Evolutionary conservation across 2,797 vertebrate genomes (phyloP).

Genomic region (Acanthurus leucopareius): DNA sequence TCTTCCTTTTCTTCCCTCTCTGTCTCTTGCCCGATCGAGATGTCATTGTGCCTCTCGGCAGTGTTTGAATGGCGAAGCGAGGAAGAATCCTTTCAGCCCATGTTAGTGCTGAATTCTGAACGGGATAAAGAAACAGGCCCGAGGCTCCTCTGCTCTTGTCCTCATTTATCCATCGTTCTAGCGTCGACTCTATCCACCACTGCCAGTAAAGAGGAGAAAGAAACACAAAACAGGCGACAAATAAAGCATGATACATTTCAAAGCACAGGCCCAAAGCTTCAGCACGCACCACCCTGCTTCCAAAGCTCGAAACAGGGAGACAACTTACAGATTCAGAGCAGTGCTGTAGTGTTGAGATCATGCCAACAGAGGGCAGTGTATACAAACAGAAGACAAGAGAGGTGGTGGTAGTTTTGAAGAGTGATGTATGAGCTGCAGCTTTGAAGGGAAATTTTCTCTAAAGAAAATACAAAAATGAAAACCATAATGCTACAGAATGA

Average conservation of each 20-base stretch:
- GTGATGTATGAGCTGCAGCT: background rate
- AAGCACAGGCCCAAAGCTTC: slow-evolving; percentile 55
- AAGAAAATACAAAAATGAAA: background rate
- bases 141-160: slow-evolving; percentile 64
- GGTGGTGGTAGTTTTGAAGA: background rate
- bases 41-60: slow-evolving; percentile 71
- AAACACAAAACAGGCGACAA: slow-evolving; percentile 54
- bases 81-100: slow-evolving; percentile 80
- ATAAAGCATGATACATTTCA: slow-evolving; percentile 66
- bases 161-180: slow-evolving; percentile 68
- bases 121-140: slow-evolving; percentile 70
- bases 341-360: slow-evolving; percentile 30
- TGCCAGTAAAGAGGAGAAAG: slow-evolving; percentile 52
- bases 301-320: slow-evolving; percentile 39
- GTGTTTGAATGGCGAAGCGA: slow-evolving; percentile 64
- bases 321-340: slow-evolving; percentile 10
- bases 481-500: background rate
- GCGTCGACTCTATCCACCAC: slow-evolving; percentile 41
- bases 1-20: slow-evolving; percentile 21
- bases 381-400: slow-evolving; percentile 18
- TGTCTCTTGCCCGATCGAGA: slow-evolving; percentile 54
- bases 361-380: slow-evolving; percentile 70
- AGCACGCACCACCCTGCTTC: slow-evolving; percentile 25
- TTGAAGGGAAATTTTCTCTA: background rate
- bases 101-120: slow-evolving; percentile 77